Percentiles rank a stretch among this genome's conserved stretches.
phyloP scores from a whole-genome alignment of 2,113 vertebrate species.

The Chauna torquata region DNA sequence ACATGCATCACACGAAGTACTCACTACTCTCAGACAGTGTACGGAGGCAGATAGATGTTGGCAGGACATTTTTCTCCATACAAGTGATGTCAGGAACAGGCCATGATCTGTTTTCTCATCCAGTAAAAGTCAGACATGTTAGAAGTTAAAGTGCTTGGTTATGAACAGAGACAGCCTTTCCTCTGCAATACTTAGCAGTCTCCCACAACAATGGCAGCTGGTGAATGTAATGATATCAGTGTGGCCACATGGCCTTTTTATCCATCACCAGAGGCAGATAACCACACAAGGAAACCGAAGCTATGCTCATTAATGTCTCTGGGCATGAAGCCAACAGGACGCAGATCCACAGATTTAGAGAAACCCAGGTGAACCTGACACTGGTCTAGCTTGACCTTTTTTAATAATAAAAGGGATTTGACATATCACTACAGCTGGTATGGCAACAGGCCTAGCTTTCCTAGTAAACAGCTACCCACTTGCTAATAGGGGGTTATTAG shows the following conservation, averaged over 20 bases:
- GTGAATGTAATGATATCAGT: constrained; percentile 41
- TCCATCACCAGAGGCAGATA: constrained; percentile 43
- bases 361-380: constrained; percentile 15
- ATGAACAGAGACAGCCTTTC: constrained; percentile 36
- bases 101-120: not conserved
- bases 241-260: constrained; percentile 24
- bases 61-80: constrained; percentile 6
- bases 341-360: not conserved
- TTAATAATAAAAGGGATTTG: not conserved
- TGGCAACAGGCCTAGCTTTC: not conserved
- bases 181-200: not conserved
- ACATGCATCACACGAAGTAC: not conserved
- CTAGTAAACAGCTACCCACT: not conserved
- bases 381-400: not conserved
- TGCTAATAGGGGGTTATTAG: not conserved
- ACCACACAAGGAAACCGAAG: not conserved
- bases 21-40: not conserved
- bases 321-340: constrained; percentile 16
- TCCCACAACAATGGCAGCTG: not conserved
- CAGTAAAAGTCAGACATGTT: constrained; percentile 2
- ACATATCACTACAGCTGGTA: not conserved
- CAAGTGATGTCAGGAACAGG: not conserved
- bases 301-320: not conserved
- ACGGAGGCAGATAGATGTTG: not conserved
- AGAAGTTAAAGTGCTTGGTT: constrained; percentile 18